Percentiles rank a stretch among this genome's conserved stretches.
Evolutionary conservation across 2,113 vertebrate species (phyloP).

Genomic region (Cromileptes altivelis): DNA sequence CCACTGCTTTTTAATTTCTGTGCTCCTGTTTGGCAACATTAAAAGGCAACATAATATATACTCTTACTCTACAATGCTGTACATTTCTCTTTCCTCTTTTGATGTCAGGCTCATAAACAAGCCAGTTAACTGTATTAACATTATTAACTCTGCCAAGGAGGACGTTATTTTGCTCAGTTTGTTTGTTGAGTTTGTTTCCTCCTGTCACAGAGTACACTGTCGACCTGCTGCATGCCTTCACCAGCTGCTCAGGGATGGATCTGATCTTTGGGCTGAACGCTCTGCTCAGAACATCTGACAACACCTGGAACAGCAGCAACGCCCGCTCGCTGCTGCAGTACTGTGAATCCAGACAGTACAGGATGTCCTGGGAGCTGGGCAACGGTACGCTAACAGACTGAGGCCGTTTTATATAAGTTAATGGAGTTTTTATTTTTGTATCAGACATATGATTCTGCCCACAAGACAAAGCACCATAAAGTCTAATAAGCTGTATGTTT

Average conservation of each 20-base stretch:
- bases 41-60: not conserved
- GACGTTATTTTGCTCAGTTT: not conserved
- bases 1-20: not conserved
- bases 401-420: no score
- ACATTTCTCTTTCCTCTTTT: not conserved
- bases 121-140: not conserved
- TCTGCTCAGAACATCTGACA: slow-evolving; percentile 85
- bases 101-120: no score
- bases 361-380: slow-evolving; percentile 95
- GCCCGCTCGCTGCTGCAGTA: slow-evolving; percentile 88
- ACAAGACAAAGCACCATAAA: no score
- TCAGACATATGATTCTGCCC: no score
- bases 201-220: slow-evolving; percentile 84
- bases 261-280: slow-evolving; percentile 97
- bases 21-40: not conserved
- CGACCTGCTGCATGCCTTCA: slow-evolving; percentile 91
- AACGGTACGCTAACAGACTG: slow-evolving; percentile 80
- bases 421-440: no score
- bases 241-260: slow-evolving; percentile 89
- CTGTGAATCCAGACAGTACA: slow-evolving; percentile 86
- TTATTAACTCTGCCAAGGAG: no score
- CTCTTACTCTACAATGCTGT: not conserved
- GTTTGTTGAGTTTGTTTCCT: no score
- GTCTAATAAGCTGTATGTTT: no score
- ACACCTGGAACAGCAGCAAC: slow-evolving; percentile 91